phyloP scores from a whole-genome alignment of 2,888 invertebrate genomes.

The Lepetodrilus schrolli region DNA sequence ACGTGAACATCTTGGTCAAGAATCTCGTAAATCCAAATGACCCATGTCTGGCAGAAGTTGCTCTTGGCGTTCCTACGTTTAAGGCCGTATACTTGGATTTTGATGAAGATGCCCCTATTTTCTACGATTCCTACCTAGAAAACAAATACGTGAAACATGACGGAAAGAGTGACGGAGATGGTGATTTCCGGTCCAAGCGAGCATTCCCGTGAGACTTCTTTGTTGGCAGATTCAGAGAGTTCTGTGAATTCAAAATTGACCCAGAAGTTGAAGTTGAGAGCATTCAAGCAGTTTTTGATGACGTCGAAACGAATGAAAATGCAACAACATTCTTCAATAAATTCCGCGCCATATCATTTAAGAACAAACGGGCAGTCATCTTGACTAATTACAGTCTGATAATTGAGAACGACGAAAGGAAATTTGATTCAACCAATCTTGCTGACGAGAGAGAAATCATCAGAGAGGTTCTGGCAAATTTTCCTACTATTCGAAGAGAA shows the following conservation, averaged over 20 bases:
- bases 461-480: background rate
- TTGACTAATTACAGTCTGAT: constrained; percentile 39
- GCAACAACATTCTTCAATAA: constrained; percentile 37
- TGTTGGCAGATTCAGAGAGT: constrained; percentile 40
- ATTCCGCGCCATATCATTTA: constrained; percentile 37
- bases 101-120: constrained; percentile 42
- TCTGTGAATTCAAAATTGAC: constrained; percentile 34
- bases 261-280: constrained; percentile 28
- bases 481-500: background rate
- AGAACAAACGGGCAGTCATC: constrained; percentile 36
- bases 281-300: constrained; percentile 39
- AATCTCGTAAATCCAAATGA: constrained; percentile 42
- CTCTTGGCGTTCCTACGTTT: constrained; percentile 46
- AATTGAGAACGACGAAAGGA: constrained; percentile 36
- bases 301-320: constrained; percentile 34
- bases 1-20: constrained; percentile 38
- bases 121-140: constrained; percentile 44
- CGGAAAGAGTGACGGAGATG: constrained; percentile 41
- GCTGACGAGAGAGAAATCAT: constrained; percentile 11
- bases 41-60: constrained; percentile 41
- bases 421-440: background rate
- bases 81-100: constrained; percentile 41
- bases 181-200: constrained; percentile 28
- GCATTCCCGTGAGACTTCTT: constrained; percentile 3
- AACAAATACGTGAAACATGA: constrained; percentile 45